Evolutionary conservation across 1,140 invertebrate species (phyloP), one percentile per base, ranked within the genome.

Genomic region (Archivesica marissinica): DNA sequence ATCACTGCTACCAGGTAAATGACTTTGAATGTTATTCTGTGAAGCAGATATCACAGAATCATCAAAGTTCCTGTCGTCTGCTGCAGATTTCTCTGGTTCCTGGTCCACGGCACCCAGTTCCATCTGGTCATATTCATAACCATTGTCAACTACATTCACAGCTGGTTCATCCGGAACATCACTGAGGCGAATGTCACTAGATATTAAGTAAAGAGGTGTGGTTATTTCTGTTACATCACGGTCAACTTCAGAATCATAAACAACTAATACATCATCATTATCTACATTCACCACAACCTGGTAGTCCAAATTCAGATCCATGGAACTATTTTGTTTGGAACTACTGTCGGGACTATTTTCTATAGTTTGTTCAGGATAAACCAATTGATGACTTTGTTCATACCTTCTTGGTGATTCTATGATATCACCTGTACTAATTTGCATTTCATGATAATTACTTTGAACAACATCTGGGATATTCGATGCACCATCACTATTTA

Each of bases 271-370:
- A 33, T 76, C 52, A 76, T 76, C 74, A 59, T 76, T 52, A 28
- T 76, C 74, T 33, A 76, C 74, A 38, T 76, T 76, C 6, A 76
- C 74, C 1, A 76, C 74, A 38, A 52, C 50, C 47, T 52, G 50
- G 39, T 56, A 52, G 3, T 23, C 39, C 50, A 50, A 44, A 52
- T 72, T 20, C 11, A 2, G 11, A 56, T 56, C 25, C 2, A 20
- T 30, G 33, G 59, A 61, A 4, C 23, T 30, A 30, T 70, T 38
- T 11, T 38, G 15, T 20, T 6, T 15, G 7, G 39, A 39, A 47
- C 66, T 44, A 72, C 25, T 50, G 28, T 50, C 17, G 4, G 39
- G 44, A n/a, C 13, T 25, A 47, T 6, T 72, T 47, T 47, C 68
- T 11, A 28, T 20, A 72, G 7, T 47, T 72, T 30, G 1, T 30